Evolutionary conservation across 1,140 invertebrate species (phyloP), one percentile per base, ranked within the genome.

Genomic region (Subanguina moxae): DNA sequence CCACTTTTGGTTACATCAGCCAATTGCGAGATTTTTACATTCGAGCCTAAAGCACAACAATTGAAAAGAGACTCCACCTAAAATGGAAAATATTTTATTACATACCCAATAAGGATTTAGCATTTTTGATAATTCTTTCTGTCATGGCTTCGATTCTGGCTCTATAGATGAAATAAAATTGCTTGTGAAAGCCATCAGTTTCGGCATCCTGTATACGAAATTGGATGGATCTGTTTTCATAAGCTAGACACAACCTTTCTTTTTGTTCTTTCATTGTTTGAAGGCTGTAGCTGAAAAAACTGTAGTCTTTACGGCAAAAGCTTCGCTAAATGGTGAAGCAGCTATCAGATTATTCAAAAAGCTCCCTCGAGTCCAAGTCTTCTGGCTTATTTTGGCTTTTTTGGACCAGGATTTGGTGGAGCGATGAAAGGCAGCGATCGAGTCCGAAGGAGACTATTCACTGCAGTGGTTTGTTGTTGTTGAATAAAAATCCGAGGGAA

Each of bases 141-240:
- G 38, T 61, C 28, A 61, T 21, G 13, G 58, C 27, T 19, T 30
- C 28, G 19, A 61, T 19, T 13, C 58, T 30, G 3, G 58, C 58
- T 61, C 28, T 30, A n/a, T 61, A 61, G n/a, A 61, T 19, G 28
- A 61, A 61, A 61, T 32, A 61, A n/a, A 61, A 61, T 61, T 61
- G 58, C 28, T 43, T 61, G n/a, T 43, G 58, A 30, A 61, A 61
- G 27, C 58, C 19, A n/a, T 61, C 58, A 8, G n/a, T n/a, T 32
- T 21, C 19, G 8, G 28, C 38, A 25, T 61, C 58, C 13, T 61
- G n/a, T 21, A 61, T 61, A 25, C n/a, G 27, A 30, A 7, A 61
- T 21, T 21, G 27, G 13, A n/a, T n/a, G 8, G 58, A 61, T 21
- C 27, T 61, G 27, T 61, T 30, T 30, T 61, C 38, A 25, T 61